phyloP scores from a whole-genome alignment of 2,797 vertebrate genomes.

The Brachyalestes nurse region DNA sequence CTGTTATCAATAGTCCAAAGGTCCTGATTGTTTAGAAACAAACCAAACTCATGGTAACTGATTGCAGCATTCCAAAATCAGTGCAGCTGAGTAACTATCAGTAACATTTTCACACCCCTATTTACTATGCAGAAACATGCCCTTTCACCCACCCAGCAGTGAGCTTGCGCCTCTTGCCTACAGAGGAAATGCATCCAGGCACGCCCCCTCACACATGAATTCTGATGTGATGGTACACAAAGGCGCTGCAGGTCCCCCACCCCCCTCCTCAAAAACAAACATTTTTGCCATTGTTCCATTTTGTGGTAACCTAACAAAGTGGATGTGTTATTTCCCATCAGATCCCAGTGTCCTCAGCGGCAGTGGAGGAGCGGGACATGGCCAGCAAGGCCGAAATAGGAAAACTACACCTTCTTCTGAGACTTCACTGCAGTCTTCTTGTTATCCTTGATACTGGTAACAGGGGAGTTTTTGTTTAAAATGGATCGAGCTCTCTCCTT shows the following conservation, averaged over 20 bases:
- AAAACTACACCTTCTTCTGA: not conserved
- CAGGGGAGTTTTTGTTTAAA: constrained; percentile 68
- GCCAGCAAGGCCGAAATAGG: not conserved
- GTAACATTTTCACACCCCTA: not conserved
- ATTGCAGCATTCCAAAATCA: not conserved
- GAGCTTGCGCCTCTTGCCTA: not conserved
- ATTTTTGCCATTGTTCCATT: constrained; percentile 37
- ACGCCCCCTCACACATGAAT: constrained; percentile 55
- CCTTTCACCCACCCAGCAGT: not conserved
- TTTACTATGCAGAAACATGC: not conserved
- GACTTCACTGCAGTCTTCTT: not conserved
- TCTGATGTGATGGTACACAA: constrained; percentile 68
- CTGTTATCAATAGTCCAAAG: no score
- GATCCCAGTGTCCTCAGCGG: constrained; percentile 29
- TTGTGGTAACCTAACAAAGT: constrained; percentile 51
- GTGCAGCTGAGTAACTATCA: not conserved
- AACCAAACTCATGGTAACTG: not conserved
- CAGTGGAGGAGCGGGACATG: constrained; percentile 29
- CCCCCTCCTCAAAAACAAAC: constrained; percentile 51
- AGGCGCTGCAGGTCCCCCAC: constrained; percentile 33
- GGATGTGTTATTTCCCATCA: constrained; percentile 67
- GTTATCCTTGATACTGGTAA: constrained; percentile 60
- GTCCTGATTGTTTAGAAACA: no score
- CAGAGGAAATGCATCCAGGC: not conserved
- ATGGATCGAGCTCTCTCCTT: constrained; percentile 66